A percentile compares a stretch with the other conserved stretches of the same genome.
phyloP scores from a whole-genome alignment of 2,888 invertebrate genomes.

The Rhabditoides inermis region DNA sequence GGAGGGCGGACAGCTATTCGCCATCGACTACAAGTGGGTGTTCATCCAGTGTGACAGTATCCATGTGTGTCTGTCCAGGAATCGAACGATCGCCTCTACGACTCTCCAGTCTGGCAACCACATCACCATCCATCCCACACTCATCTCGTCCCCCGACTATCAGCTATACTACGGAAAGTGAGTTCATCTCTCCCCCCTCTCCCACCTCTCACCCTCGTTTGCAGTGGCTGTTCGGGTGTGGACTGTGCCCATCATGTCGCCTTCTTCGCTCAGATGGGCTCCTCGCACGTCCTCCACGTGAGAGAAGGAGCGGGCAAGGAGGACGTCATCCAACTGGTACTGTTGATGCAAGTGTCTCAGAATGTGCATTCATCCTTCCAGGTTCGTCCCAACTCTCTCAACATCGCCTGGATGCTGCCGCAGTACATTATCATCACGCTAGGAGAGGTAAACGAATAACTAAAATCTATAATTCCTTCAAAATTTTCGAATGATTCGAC shows the following conservation, averaged over 20 bases:
- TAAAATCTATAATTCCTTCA: not conserved
- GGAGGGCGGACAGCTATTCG: slow-evolving; percentile 18
- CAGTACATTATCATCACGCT: slow-evolving; percentile 85
- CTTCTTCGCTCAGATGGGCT: slow-evolving; percentile 23
- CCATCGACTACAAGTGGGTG: slow-evolving; percentile 14
- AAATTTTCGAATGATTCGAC: not conserved
- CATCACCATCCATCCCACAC: not conserved
- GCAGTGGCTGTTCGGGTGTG: not conserved
- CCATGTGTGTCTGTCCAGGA: not conserved
- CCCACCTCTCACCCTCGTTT: not conserved
- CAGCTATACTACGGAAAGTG: slow-evolving; percentile 6
- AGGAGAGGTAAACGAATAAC: slow-evolving; percentile 64
- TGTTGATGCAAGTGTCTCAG: not conserved
- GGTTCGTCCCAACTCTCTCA: slow-evolving; percentile 42
- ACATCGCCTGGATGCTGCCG: slow-evolving; percentile 65
- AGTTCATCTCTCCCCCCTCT: not conserved
- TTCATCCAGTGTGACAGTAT: not conserved
- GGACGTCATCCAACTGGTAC: not conserved
- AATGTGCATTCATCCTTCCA: not conserved
- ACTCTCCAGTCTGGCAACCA: not conserved
- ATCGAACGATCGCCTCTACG: not conserved
- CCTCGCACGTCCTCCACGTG: slow-evolving; percentile 17
- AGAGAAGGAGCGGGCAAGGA: not conserved
- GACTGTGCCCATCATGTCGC: slow-evolving; percentile 5
- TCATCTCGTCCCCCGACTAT: slow-evolving; percentile 17